Base-by-base conservation (phyloP, 2,888 invertebrate genomes). In the Thymelicus acteon region DNA sequence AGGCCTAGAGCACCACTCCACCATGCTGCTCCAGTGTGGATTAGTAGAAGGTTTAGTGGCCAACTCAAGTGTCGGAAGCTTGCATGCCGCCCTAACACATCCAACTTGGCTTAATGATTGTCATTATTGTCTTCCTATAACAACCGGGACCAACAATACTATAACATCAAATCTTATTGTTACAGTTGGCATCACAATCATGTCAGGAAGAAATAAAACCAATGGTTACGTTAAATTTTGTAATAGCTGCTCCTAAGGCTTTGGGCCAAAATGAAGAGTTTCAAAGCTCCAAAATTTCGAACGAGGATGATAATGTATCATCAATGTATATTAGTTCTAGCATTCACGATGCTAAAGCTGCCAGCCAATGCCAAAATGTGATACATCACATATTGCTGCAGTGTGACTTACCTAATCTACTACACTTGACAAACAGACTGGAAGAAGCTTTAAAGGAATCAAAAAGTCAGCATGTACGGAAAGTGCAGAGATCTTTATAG, bases 391-490 rank as follows among this genome's bases (percentile, higher is more conserved):
- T 87, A n/a, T 74, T 94, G 40, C 75, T 95, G 12, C 94, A 95
- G 76, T 94, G 94, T 78, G 94, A 95, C 78, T 82, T 95, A 71
- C 93, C 92, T n/a, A 95, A 95, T 82, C 85, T 95, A 76, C 71
- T 94, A 40, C 89, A 95, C 77, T 78, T 95, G 73, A 89, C 93
- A 6, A 94, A 94, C 79, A 92, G 91, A 77, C 80, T 95, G 66
- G 95, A 95, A 71, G 89, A 92, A 78, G 95, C 95, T 24, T 78
- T 95, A 63, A 94, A 94, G 74, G 95, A 95, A 83, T 94, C 95
- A 1, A 94, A 93, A 74, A 94, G 94, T 77, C 95, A 94, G 76
- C 95, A 95, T 81, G 90, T 94, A 8, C 89, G 94, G 7, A 94
- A 93, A 84, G 91, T 95, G 58, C 92, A 94, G 77, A 92, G 93